Percentiles rank a stretch among this genome's conserved stretches.
phyloP scores from a whole-genome alignment of 2,888 invertebrate species.

The Arrhopalites spinosus region DNA sequence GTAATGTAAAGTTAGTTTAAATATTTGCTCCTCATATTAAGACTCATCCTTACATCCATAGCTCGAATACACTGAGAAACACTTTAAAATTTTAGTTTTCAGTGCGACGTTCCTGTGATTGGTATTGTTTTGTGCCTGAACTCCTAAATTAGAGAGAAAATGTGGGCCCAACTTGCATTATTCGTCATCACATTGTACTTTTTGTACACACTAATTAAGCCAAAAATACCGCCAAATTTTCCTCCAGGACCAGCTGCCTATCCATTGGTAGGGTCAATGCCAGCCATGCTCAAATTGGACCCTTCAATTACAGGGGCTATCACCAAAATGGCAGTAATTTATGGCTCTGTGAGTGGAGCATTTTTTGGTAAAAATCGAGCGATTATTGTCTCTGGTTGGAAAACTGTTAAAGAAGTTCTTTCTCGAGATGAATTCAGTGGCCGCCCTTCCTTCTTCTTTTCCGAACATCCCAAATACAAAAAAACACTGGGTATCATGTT shows the following conservation, averaged over 20 bases:
- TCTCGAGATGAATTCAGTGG: constrained; percentile 65
- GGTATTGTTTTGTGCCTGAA: too few species aligned
- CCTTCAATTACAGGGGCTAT: constrained; percentile 10
- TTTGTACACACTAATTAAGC: constrained; percentile 18
- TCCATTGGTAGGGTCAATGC: constrained; percentile 42
- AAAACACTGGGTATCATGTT: constrained; percentile 63
- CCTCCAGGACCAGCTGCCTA: constrained; percentile 46
- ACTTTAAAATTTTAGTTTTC: too few species aligned
- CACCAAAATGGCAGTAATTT: constrained; percentile 37
- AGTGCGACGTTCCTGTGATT: too few species aligned
- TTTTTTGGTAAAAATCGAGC: constrained; percentile 65
- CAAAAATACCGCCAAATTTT: constrained; percentile 34
- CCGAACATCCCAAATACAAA: not conserved
- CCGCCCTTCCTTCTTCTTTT: constrained; percentile 69
- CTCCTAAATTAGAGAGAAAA: constrained; percentile 13
- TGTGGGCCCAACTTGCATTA: constrained; percentile 1
- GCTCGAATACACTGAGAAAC: too few species aligned
- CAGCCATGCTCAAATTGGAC: constrained; percentile 28
- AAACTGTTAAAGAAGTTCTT: constrained; percentile 64
- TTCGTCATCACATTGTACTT: not conserved
- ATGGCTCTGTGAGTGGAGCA: constrained; percentile 63
- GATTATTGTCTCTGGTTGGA: constrained; percentile 65
- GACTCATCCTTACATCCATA: too few species aligned
- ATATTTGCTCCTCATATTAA: too few species aligned
- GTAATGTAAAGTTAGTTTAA: too few species aligned